Conservation (phyloP, 2,888 invertebrate species). For the Hoplodrina ambigua region DNA sequence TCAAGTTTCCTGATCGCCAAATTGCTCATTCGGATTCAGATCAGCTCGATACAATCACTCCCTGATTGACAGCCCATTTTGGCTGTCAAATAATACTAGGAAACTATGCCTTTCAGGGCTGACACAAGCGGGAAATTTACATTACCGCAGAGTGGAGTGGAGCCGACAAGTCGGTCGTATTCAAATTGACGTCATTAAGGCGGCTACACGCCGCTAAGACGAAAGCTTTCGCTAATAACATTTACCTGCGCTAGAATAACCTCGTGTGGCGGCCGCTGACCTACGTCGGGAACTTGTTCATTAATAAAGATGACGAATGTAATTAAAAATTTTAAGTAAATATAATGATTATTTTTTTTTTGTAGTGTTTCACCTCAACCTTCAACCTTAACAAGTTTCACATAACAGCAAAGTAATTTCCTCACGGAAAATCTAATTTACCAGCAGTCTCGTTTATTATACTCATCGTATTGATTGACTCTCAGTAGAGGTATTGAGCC, state of each 20-base stretch:
- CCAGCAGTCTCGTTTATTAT: constrained; percentile 19
- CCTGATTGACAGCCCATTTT: constrained; percentile 80
- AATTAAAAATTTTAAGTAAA: constrained; percentile 2
- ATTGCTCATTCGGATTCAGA: constrained; percentile 68
- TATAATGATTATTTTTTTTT: background rate
- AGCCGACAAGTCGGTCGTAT: constrained; percentile 77
- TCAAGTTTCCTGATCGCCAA: constrained; percentile 63
- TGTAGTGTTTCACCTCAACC: background rate
- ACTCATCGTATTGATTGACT: constrained; percentile 61
- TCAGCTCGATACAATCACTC: constrained; percentile 66
- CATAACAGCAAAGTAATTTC: constrained; percentile 18
- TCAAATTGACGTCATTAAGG: constrained; percentile 84
- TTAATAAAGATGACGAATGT: constrained; percentile 24
- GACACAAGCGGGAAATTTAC: constrained; percentile 77
- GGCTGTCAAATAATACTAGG: constrained; percentile 78
- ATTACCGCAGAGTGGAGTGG: constrained; percentile 73
- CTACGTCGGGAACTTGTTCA: constrained; percentile 26
- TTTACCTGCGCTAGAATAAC: constrained; percentile 46
- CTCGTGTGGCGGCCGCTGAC: constrained; percentile 33
- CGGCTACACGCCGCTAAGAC: constrained; percentile 70
- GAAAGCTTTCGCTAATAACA: constrained; percentile 69
- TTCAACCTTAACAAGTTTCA: background rate
- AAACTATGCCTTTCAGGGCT: constrained; percentile 74
- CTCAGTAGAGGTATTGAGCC: constrained; percentile 69
- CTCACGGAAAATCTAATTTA: constrained; percentile 26